A percentile compares a stretch with the other conserved stretches of the same genome.
phyloP scores from a whole-genome alignment of 2,113 vertebrate genomes.

The Meleagris gallopavo region DNA sequence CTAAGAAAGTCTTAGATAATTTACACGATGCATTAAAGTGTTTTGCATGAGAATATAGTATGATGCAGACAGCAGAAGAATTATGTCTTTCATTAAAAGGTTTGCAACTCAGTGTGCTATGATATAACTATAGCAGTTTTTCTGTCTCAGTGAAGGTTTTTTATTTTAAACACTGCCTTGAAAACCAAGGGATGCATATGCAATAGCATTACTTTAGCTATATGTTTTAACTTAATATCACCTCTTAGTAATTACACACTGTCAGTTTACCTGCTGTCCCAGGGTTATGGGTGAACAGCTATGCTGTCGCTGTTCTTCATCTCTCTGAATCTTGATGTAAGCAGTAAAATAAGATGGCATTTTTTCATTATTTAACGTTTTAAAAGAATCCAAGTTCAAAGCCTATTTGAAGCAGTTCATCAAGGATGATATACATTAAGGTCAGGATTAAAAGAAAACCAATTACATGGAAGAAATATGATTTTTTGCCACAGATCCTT shows the following conservation, averaged over 20 bases:
- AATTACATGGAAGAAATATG: slow-evolving; percentile 75
- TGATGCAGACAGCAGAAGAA: slow-evolving; percentile 79
- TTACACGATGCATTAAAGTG: slow-evolving; percentile 81
- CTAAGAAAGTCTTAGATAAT: slow-evolving; percentile 80
- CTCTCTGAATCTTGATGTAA: slow-evolving; percentile 59
- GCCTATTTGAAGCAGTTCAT: slow-evolving; percentile 67
- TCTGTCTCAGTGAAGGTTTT: slow-evolving; percentile 78
- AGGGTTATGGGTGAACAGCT: slow-evolving; percentile 77
- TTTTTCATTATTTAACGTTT: slow-evolving; percentile 74
- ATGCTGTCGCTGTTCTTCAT: slow-evolving; percentile 68
- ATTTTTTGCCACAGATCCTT: slow-evolving; percentile 74
- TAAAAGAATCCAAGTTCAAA: slow-evolving; percentile 69
- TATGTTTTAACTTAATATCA: slow-evolving; percentile 79
- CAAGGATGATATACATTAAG: slow-evolving; percentile 72
- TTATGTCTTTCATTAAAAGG: slow-evolving; percentile 86
- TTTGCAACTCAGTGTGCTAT: slow-evolving; percentile 78
- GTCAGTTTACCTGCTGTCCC: slow-evolving; percentile 76
- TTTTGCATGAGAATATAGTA: slow-evolving; percentile 83
- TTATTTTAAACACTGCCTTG: slow-evolving; percentile 78
- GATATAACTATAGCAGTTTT: slow-evolving; percentile 80
- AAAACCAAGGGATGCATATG: slow-evolving; percentile 73
- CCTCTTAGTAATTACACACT: slow-evolving; percentile 72
- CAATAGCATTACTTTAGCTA: slow-evolving; percentile 44
- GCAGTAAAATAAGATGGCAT: slow-evolving; percentile 76
- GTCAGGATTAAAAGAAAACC: slow-evolving; percentile 75